Conservation (phyloP, 1,140 invertebrate species). For the Bombus huntii region DNA sequence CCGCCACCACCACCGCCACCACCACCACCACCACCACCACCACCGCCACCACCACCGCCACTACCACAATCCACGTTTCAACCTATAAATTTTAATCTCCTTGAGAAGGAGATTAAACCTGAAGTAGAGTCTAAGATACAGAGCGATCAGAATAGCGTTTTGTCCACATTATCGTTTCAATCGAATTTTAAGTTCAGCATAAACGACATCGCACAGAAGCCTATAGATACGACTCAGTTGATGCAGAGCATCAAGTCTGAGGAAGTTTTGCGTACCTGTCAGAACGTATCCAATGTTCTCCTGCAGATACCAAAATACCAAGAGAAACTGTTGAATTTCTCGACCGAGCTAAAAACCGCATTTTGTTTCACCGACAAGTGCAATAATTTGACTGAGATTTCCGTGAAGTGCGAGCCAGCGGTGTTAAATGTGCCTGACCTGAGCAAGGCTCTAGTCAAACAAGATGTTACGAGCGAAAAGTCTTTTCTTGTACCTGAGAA, state of each 20-base stretch:
- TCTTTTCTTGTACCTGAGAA: conserved; percentile 69
- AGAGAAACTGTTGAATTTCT: conserved; percentile 78
- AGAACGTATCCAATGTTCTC: conserved; percentile 79
- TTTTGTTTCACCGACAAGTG: conserved; percentile 77
- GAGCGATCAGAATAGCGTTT: conserved; percentile 63
- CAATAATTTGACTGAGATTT: conserved; percentile 76
- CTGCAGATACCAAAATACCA: conserved; percentile 80
- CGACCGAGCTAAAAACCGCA: conserved; percentile 70
- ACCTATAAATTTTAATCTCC: conserved; percentile 17
- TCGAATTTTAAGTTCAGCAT: conserved; percentile 72
- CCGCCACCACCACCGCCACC: neutral
- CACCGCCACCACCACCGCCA: neutral
- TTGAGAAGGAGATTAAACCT: conserved; percentile 64
- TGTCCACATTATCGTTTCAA: conserved; percentile 72
- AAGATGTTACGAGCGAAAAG: conserved; percentile 55
- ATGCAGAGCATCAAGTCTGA: conserved; percentile 79
- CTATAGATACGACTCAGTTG: conserved; percentile 66
- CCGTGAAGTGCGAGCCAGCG: conserved; percentile 73
- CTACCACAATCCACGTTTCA: conserved; percentile 43
- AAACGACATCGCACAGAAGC: conserved; percentile 69
- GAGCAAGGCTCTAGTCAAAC: conserved; percentile 73
- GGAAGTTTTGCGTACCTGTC: conserved; percentile 78
- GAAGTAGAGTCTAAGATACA: conserved; percentile 64
- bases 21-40: neutral
- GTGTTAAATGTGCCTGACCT: conserved; percentile 81